Percentiles rank a stretch among this genome's conserved stretches.
These are phyloP conservation scores for Todiramphus chloris DNA, from an alignment of 2,113 vertebrate species.

Conservation along the genomic window DNA sequence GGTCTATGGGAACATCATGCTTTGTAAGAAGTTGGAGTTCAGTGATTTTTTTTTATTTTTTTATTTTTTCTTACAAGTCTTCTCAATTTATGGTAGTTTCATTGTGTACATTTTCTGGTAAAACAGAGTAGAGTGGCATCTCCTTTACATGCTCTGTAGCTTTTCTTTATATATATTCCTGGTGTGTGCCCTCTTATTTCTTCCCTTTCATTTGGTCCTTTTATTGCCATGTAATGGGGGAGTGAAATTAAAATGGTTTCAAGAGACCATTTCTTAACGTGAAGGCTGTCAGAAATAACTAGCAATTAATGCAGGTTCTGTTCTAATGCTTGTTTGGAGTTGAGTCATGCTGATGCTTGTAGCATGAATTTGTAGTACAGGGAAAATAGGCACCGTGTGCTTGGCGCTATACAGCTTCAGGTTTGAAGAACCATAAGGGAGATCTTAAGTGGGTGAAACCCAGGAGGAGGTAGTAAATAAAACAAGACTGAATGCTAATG, in stretches of 20 bases:
- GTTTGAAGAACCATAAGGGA: slow-evolving; percentile 34
- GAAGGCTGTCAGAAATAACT: slow-evolving; percentile 67
- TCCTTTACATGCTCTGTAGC: background rate
- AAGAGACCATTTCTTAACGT: slow-evolving; percentile 51
- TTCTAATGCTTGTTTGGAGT: slow-evolving; percentile 45
- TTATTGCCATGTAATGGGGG: slow-evolving; percentile 22
- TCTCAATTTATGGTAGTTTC: background rate
- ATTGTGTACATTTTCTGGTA: background rate
- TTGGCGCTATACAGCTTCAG: background rate
- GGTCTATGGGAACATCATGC: background rate
- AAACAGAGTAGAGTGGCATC: background rate
- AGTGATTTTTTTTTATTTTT: background rate
- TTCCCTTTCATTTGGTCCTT: slow-evolving; percentile 10
- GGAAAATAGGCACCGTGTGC: background rate
- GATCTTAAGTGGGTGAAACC: slow-evolving; percentile 39
- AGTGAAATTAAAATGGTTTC: slow-evolving; percentile 63
- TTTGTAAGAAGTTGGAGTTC: background rate
- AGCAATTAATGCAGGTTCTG: slow-evolving; percentile 52
- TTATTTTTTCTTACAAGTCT: too few species aligned
- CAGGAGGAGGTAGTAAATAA: slow-evolving; percentile 57
- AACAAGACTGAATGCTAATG: slow-evolving; percentile 34
- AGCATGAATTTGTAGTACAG: background rate
- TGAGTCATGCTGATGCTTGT: slow-evolving; percentile 22
- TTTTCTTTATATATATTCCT: background rate
- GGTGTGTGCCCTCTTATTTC: background rate